Conservation (phyloP, 2,888 invertebrate species). For the Disparrhopalites patrizii region DNA sequence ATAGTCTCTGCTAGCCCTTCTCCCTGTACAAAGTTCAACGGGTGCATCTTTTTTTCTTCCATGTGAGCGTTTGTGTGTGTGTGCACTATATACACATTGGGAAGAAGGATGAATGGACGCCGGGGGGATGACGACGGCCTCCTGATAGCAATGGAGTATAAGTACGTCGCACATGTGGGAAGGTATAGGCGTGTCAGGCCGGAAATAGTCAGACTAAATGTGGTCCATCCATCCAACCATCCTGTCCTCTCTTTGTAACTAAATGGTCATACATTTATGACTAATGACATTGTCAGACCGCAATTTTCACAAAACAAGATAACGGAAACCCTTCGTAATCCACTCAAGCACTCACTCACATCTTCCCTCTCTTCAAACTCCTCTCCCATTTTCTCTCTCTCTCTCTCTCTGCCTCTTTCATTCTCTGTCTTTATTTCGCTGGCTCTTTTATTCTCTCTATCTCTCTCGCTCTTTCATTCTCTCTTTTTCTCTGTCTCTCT, state of each 20-base stretch:
- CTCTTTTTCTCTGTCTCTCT: no score
- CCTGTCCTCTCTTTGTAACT: slow-evolving; percentile 26
- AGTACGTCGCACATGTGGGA: no score
- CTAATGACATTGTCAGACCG: slow-evolving; percentile 34
- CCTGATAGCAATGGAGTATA: no score
- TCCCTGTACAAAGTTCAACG: background rate
- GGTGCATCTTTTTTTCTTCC: background rate
- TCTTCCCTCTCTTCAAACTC: background rate
- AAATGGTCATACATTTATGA: slow-evolving; percentile 32
- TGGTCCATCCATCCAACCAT: slow-evolving; percentile 38
- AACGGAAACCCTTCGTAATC: slow-evolving; percentile 23
- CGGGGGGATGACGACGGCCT: slow-evolving; percentile 19
- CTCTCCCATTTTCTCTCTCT: background rate
- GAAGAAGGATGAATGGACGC: slow-evolving; percentile 4
- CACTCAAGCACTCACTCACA: slow-evolving; percentile 20
- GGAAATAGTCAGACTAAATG: slow-evolving; percentile 45
- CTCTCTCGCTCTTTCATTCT: no score
- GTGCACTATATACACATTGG: background rate
- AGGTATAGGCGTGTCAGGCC: slow-evolving; percentile 44
- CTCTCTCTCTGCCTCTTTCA: no score
- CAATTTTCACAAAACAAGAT: slow-evolving; percentile 28
- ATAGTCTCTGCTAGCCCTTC: slow-evolving; percentile 1
- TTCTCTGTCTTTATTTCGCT: no score
- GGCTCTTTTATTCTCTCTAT: no score
- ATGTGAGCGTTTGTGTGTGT: background rate